These are phyloP conservation scores for Danionella cerebrum DNA, from an alignment of 2,113 vertebrate genomes.

Conservation along the genomic window DNA sequence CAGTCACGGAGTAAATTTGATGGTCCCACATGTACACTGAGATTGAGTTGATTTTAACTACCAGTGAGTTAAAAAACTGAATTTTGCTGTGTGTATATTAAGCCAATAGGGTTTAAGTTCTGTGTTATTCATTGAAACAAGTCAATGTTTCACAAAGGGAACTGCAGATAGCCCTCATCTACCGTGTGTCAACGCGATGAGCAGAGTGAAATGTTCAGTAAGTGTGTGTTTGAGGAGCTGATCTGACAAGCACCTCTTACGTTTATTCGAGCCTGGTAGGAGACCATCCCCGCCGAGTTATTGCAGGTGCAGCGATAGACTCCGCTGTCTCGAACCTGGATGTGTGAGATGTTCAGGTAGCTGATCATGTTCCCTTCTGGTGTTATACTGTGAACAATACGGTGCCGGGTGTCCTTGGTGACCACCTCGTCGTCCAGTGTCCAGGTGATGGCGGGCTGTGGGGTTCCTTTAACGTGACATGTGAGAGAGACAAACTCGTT, in stretches of 20 bases:
- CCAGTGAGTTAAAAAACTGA: too few relatives aligned
- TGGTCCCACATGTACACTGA: too few relatives aligned
- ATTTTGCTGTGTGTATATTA: too few relatives aligned
- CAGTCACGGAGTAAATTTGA: too few relatives aligned
- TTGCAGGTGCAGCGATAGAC: conserved; percentile 96
- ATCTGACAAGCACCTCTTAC: conserved; percentile 99
- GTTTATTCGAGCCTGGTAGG: conserved; percentile 99
- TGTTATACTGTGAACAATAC: conserved; percentile 90
- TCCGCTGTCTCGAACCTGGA: conserved; percentile 91
- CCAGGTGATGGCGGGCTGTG: conserved; percentile 87
- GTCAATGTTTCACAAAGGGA: too few relatives aligned
- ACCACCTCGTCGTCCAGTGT: conserved; percentile 91
- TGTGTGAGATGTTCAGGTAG: conserved; percentile 94
- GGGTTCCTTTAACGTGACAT: conserved; percentile 94
- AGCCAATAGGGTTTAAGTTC: too few relatives aligned
- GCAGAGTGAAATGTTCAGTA: conserved; percentile 60
- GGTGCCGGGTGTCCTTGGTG: conserved; percentile 83
- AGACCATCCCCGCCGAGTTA: conserved; percentile 96
- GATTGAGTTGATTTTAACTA: too few relatives aligned
- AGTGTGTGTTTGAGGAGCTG: conserved; percentile 84
- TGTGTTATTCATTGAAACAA: too few relatives aligned
- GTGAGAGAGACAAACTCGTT: conserved; percentile 87
- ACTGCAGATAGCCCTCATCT: conserved; percentile 14
- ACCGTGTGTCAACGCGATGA: conserved; percentile 53
- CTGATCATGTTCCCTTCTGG: conserved; percentile 90